Conservation (phyloP, 2,113 vertebrate species). For the Garra rufa region DNA sequence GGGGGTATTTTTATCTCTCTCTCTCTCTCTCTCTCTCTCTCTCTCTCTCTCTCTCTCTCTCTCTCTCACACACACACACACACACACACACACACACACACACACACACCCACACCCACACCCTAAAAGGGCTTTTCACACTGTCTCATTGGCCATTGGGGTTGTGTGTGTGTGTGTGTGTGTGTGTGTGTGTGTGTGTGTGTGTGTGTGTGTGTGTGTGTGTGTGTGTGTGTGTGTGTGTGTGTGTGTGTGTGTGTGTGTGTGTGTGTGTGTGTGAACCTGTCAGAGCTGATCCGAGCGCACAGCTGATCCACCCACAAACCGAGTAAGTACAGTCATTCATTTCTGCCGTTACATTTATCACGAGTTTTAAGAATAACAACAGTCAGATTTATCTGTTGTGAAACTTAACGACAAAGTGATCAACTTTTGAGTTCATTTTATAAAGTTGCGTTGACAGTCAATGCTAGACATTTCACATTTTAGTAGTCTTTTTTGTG, state of each 20-base stretch:
- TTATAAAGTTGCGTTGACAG: not conserved
- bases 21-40: slow-evolving; percentile 40
- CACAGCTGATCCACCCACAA: slow-evolving; percentile 28
- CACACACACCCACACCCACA: too few relatives aligned
- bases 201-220: slow-evolving; percentile 18
- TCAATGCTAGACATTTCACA: not conserved
- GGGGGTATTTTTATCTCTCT: slow-evolving; percentile 53
- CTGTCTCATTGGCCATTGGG: slow-evolving; percentile 37
- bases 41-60: slow-evolving; percentile 38
- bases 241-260: not conserved
- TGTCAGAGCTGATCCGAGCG: slow-evolving; percentile 29
- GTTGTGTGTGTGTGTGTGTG: not conserved
- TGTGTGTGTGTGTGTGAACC: slow-evolving; percentile 10
- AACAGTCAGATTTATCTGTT: not conserved
- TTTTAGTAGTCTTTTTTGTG: too few relatives aligned
- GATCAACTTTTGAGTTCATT: not conserved
- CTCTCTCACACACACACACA: too few relatives aligned
- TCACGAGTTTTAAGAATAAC: not conserved
- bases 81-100: not conserved
- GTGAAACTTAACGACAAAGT: not conserved
- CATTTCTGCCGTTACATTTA: not conserved
- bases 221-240: slow-evolving; percentile 18
- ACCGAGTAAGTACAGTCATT: slow-evolving; percentile 32
- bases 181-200: slow-evolving; percentile 20
- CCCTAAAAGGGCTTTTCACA: slow-evolving; percentile 60